Base-by-base conservation (phyloP, 2,888 invertebrate species). In the Apocheima hispidaria region DNA sequence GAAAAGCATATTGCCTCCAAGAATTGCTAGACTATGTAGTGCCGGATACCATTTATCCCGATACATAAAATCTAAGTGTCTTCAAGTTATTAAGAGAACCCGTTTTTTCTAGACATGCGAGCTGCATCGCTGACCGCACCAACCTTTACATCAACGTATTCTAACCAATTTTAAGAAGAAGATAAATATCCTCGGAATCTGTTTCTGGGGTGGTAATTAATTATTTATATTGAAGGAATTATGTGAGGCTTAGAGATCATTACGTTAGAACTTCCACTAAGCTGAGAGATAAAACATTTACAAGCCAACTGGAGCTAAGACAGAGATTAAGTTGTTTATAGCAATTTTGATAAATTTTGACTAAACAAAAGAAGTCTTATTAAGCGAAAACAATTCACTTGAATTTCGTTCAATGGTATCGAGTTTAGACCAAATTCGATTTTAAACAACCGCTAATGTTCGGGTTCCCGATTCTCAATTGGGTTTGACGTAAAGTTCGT, bases 251-350 rank as follows among this genome's bases (percentile, higher is more conserved):
- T 49, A 36, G 38, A 54, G 43, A 48, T 59, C 48, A 59, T 41
- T 26, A 49, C 36, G 55, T 57, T 54, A 57, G 41, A 55, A 54
- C 52, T 62, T 59, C 46, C 26, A 52, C 18, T 56, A 54, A 65
- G 60, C 62, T 54, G 28, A 46, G 48, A 58, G 56, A 59, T 65
- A 43, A 59, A 58, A 41, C 41, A 53, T 53, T 57, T 55, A 61
- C 60, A 57, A 55, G 50, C 35, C 23, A 53, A 40, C 28, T 36
- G 41, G 30, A 33, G 18, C 20, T 33, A 23, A 18, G 1, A 2
- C 20, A 3, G 20, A 46, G 18, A 12, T 9, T 2, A 14, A 46
- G 12, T 14, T 51, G 40, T 43, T 38, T 49, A 6, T 46, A 55
- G 35, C 28, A 46, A 61, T 57, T 60, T 51, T 4, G 23, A 1